phyloP scores from a whole-genome alignment of 2,888 invertebrate species.

The Sphinx pinastri region DNA sequence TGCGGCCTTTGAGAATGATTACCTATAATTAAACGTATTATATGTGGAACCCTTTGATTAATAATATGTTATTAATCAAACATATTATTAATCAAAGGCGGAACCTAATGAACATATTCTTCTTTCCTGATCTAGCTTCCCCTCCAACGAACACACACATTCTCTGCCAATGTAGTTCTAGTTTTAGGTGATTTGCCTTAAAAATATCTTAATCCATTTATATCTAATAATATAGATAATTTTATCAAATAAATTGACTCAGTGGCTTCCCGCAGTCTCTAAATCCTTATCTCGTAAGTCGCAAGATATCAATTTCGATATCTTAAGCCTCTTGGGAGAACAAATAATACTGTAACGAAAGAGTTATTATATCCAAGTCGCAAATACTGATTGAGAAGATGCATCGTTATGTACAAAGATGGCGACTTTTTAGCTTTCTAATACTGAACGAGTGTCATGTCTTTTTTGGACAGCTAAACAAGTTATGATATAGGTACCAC shows the following conservation, averaged over 20 bases:
- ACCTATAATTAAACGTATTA: too few relatives aligned
- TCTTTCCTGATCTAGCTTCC: too few relatives aligned
- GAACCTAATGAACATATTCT: too few relatives aligned
- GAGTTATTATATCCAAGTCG: conserved; percentile 41
- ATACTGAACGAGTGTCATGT: background rate
- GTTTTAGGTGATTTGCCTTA: too few relatives aligned
- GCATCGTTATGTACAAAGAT: conserved; percentile 7
- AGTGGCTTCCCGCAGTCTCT: background rate
- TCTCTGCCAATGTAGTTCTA: too few relatives aligned
- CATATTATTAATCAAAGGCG: too few relatives aligned
- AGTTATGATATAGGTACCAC: conserved; percentile 30
- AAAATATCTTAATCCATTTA: conserved; percentile 43
- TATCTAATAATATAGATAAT: conserved; percentile 19
- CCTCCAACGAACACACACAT: too few relatives aligned
- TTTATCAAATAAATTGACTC: background rate
- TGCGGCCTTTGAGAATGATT: too few relatives aligned
- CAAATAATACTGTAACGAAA: conserved; percentile 43
- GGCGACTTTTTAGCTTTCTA: background rate
- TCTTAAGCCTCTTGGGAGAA: conserved; percentile 25
- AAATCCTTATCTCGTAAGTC: conserved; percentile 24
- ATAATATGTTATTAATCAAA: too few relatives aligned
- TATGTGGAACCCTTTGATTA: too few relatives aligned
- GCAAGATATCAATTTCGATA: conserved; percentile 31
- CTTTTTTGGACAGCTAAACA: background rate
- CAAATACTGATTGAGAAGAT: conserved; percentile 34